Evolutionary conservation across 2,797 vertebrate species (phyloP), one percentile per base, ranked within the genome.

Genomic region (Rhinophrynus dorsalis): DNA sequence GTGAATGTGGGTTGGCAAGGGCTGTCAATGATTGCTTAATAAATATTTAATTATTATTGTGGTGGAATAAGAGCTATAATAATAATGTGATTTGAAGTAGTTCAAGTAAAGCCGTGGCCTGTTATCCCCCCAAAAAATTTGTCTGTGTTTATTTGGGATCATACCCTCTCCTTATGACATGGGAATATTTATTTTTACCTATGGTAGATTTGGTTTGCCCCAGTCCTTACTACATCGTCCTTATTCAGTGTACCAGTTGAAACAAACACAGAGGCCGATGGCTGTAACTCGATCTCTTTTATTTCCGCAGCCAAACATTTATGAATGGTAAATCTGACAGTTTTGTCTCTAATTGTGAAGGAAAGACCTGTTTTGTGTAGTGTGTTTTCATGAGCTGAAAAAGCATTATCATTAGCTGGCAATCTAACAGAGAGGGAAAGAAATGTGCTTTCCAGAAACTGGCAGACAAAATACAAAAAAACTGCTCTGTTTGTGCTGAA

Each of bases 401-500:
- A n/a, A 35, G 62, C 61, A 33, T 60, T 76, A 74, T 74, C 76
- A 81, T 76, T 76, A 78, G 50, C 54, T 76, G 74, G 38, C 54
- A 42, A 66, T 67, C 57, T 0, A 6, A 79, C 24, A n/a, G 59
- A 64, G 60, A 61, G 77, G 75, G 69, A 51, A 76, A 33, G 48
- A 59, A 80, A 74, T 40, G n/a, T 0, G 50, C 54, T 74, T 75
- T 70, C 77, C 58, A 33, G 78, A 66, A 80, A 74, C 71, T 79
- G 67, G 67, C 77, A 81, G 70, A 76, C 65, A 82, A 45, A 67
- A 82, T 56, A 85, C 61, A 81, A 75, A 79, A 52, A 27, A 0
- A 9, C 6, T 52, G 68, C 80, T 79, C 75, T 87, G 78, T 84
- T 82, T 83, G 76, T 76, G 74, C 68, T 56, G 64, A 52, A 79